Evolutionary conservation across 2,888 invertebrate genomes (phyloP).

Genomic region (Augiades crinisus): DNA sequence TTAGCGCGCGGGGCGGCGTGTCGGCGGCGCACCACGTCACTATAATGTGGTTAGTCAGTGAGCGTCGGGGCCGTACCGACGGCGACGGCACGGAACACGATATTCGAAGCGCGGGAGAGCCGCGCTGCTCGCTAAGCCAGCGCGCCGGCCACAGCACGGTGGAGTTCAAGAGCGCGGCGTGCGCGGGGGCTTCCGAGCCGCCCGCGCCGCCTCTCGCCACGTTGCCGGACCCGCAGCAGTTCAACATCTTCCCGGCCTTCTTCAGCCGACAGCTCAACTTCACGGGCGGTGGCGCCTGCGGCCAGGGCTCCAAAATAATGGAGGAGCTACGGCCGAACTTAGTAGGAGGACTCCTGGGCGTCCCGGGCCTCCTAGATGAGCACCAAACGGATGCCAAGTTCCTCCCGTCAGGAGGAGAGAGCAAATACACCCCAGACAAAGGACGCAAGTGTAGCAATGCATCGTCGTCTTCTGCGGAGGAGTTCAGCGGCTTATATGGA

Average conservation of each 20-base stretch:
- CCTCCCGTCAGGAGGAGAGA: constrained; percentile 76
- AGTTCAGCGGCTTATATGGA: constrained; percentile 93
- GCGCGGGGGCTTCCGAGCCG: constrained; percentile 79
- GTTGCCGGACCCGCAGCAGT: constrained; percentile 88
- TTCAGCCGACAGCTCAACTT: constrained; percentile 95
- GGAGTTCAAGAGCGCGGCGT: constrained; percentile 92
- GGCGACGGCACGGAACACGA: constrained; percentile 72
- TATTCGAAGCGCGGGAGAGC: constrained; percentile 61
- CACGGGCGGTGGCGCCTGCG: constrained; percentile 85
- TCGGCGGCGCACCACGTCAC: constrained; percentile 73
- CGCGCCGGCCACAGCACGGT: constrained; percentile 86
- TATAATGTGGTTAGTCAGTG: constrained; percentile 85
- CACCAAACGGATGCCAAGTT: constrained; percentile 83
- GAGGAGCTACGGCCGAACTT: constrained; percentile 92
- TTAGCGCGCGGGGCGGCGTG: constrained; percentile 73
- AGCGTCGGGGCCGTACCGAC: constrained; percentile 82
- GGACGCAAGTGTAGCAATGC: constrained; percentile 90
- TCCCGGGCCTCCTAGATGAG: constrained; percentile 90
- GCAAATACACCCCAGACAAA: constrained; percentile 79
- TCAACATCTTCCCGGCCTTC: constrained; percentile 95
- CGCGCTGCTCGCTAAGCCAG: constrained; percentile 73
- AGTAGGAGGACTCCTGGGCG: constrained; percentile 88
- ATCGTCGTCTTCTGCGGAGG: constrained; percentile 90
- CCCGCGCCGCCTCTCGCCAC: constrained; percentile 80
- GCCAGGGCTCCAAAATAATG: constrained; percentile 90